These are phyloP conservation scores for Latheticus oryzae DNA, from an alignment of 2,888 invertebrate species.

Conservation along the genomic window DNA sequence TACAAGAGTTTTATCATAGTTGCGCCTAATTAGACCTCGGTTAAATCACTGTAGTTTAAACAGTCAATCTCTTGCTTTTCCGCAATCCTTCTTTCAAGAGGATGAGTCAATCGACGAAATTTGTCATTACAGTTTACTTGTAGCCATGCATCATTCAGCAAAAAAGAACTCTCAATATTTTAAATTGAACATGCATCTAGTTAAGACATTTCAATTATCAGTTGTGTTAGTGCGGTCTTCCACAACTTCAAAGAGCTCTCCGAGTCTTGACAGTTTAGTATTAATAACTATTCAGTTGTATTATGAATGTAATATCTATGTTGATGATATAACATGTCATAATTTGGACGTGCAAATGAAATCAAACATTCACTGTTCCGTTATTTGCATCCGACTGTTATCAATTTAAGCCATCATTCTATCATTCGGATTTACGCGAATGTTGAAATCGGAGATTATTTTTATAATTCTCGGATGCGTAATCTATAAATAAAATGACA, in stretches of 20 bases:
- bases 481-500: conserved; percentile 16
- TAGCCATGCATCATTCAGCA: too few species aligned
- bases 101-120: too few species aligned
- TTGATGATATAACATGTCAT: conserved; percentile 8
- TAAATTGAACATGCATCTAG: conserved; percentile 19
- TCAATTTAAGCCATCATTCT: background rate
- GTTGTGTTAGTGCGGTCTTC: conserved; percentile 17
- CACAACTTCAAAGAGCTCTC: conserved; percentile 21
- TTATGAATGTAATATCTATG: conserved; percentile 21
- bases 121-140: too few species aligned
- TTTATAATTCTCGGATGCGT: conserved; percentile 11
- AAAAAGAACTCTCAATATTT: too few species aligned
- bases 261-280: conserved; percentile 21
- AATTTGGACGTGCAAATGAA: conserved; percentile 14
- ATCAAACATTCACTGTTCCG: conserved; percentile 1
- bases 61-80: too few species aligned
- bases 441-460: background rate
- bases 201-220: conserved; percentile 31
- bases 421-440: background rate
- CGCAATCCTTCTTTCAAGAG: too few species aligned
- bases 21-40: conserved; percentile 12
- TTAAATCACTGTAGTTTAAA: conserved; percentile 14
- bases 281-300: conserved; percentile 17
- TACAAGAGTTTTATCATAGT: conserved; percentile 11
- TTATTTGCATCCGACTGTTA: background rate